Evolutionary conservation across 2,888 invertebrate species (phyloP), one percentile per base, ranked within the genome.

Genomic region (Sphaerophoria taeniata): DNA sequence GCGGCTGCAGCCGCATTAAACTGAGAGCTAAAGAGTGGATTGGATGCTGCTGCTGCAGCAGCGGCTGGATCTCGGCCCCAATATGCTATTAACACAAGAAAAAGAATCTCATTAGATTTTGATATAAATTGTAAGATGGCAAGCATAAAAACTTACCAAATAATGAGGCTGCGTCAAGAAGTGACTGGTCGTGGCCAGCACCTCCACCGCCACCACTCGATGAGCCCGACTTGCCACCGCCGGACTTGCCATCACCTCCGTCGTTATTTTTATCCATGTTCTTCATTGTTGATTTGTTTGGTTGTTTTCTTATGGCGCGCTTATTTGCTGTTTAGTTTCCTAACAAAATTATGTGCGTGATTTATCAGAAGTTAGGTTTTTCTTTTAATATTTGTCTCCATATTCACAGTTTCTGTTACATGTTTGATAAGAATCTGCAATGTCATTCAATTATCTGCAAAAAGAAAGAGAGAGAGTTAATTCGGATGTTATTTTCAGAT

Each of bases 191-290:
- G 93, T 95, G 94, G 90, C 93, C 92, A 34, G 88, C 89, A 80
- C 89, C 89, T 75, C 90, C 90, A 56, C 88, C 88, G 69, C 88
- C 88, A 78, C 90, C 90, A 74, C 89, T 70, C 56, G 84, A 84
- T 47, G 84, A 85, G 47, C 85, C 85, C 14, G 85, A 85, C 70
- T 85, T 84, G 92, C 93, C 93, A 93, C 93, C 92, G 90, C 93
- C 91, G 72, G 90, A 90, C 87, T 91, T 91, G 79, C 90, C 90
- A 87, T 91, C 90, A 67, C 91, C 91, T 88, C 90, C 93, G 92
- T 95, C 94, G 92, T 95, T 95, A 94, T 95, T 96, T 95, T 96
- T 96, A 93, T 96, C 96, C 96, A 96, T 96, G 89, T 90, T 91
- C 89, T 89, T 89, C 89, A 89, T 89, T 79, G 61, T 60, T 61